Conservation (phyloP, 2,113 vertebrate genomes). For the Xerus inauris region DNA sequence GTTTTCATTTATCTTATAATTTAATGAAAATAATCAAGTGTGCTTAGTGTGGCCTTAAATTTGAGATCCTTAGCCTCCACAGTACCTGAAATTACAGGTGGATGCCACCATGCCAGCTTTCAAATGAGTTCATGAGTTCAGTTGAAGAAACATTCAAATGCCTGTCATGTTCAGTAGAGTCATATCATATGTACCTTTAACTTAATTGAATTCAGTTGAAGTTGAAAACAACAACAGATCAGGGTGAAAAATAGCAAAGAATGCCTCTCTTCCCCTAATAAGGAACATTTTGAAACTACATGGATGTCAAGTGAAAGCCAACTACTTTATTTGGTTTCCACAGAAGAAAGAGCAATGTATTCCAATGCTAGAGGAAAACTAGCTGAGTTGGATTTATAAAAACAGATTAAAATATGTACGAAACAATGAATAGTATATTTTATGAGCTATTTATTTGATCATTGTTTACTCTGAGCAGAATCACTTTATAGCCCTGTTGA, state of each 20-base stretch:
- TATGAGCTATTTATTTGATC: background rate
- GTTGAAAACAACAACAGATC: constrained; percentile 32
- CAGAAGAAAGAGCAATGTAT: background rate
- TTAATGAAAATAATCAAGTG: constrained; percentile 43
- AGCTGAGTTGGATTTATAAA: background rate
- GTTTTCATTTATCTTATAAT: constrained; percentile 36
- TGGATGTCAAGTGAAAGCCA: background rate
- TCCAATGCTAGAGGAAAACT: background rate
- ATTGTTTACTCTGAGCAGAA: background rate
- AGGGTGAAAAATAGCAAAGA: constrained; percentile 19
- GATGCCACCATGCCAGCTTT: background rate
- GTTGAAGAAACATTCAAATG: constrained; percentile 15
- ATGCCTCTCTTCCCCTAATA: background rate
- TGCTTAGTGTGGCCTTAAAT: background rate
- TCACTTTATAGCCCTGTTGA: background rate
- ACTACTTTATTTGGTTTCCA: constrained; percentile 8
- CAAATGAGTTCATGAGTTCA: background rate
- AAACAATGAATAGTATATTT: background rate
- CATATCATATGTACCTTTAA: background rate
- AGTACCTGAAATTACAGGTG: background rate
- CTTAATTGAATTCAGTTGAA: constrained; percentile 33
- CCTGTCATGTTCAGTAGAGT: constrained; percentile 25
- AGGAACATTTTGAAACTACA: background rate
- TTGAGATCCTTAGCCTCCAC: background rate
- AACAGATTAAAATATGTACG: constrained; percentile 23